Conservation (phyloP, 2,888 invertebrate genomes). For the Epinotia ramella region DNA sequence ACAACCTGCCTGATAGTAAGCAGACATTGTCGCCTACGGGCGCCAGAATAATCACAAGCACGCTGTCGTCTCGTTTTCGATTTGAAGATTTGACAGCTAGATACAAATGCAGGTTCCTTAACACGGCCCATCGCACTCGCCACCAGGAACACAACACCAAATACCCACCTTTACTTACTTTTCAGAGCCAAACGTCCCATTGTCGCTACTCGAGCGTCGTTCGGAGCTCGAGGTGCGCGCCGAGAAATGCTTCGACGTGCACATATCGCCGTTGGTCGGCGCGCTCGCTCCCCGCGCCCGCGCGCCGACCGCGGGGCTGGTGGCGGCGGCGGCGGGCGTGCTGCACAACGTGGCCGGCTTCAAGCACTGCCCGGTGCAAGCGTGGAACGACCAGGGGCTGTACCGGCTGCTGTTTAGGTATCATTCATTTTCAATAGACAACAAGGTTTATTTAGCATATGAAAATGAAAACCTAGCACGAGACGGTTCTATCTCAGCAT, state of each 20-base stretch:
- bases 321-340: constrained; percentile 65
- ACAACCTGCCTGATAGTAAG: no score
- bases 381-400: constrained; percentile 74
- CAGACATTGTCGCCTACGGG: no score
- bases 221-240: constrained; percentile 74
- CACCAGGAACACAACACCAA: no score
- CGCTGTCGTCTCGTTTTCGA: no score
- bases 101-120: no score
- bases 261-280: constrained; percentile 56
- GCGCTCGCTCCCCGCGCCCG: constrained; percentile 44
- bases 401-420: constrained; percentile 77
- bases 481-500: no score
- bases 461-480: no score
- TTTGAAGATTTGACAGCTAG: no score
- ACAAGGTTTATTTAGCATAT: no score
- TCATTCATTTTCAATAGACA: background rate
- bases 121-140: no score
- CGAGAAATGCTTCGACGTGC: constrained; percentile 66
- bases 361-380: constrained; percentile 64
- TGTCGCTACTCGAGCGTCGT: constrained; percentile 70
- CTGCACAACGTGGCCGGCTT: constrained; percentile 68
- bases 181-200: constrained; percentile 72
- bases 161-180: background rate
- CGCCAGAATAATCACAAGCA: no score
- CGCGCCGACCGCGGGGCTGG: constrained; percentile 67